phyloP scores from a whole-genome alignment of 37 sponge, comb jelly and placozoan genomes.

The Oscarella lobularis region DNA sequence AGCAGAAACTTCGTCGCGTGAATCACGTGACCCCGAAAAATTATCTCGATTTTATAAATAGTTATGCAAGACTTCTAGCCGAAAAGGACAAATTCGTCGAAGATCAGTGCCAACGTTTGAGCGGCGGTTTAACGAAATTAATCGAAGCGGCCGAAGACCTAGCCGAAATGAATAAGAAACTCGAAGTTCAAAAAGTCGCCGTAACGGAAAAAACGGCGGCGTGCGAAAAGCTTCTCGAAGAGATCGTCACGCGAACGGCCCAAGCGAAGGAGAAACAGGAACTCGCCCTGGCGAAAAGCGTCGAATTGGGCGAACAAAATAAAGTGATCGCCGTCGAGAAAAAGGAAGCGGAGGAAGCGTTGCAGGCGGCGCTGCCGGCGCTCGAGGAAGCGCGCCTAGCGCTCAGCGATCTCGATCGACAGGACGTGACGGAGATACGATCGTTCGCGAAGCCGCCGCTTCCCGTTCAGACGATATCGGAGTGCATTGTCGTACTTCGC shows the following conservation, averaged over 20 bases:
- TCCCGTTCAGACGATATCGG: constrained; percentile 93
- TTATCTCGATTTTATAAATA: constrained; percentile 94
- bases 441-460: constrained; percentile 96
- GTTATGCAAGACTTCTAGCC: constrained; percentile 65
- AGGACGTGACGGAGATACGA: constrained; percentile 92
- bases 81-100: constrained; percentile 83
- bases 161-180: constrained; percentile 78
- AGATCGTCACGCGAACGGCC: constrained; percentile 64
- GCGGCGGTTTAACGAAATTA: constrained; percentile 85
- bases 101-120: constrained; percentile 51
- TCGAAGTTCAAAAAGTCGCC: constrained; percentile 93
- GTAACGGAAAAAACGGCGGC: constrained; percentile 78
- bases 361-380: constrained; percentile 90
- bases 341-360: constrained; percentile 79
- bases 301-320: constrained; percentile 96
- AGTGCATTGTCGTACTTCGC: constrained; percentile 73
- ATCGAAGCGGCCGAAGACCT: constrained; percentile 84
- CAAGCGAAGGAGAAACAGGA: constrained; percentile 85
- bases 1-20: constrained; percentile 76
- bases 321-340: constrained; percentile 79
- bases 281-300: constrained; percentile 82
- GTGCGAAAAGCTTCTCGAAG: constrained; percentile 78
- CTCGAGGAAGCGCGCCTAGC: constrained; percentile 94
- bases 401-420: constrained; percentile 78
- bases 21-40: constrained; percentile 99